Evolutionary conservation across 2,888 invertebrate species (phyloP).

Genomic region (Stenolophus ochropezus): DNA sequence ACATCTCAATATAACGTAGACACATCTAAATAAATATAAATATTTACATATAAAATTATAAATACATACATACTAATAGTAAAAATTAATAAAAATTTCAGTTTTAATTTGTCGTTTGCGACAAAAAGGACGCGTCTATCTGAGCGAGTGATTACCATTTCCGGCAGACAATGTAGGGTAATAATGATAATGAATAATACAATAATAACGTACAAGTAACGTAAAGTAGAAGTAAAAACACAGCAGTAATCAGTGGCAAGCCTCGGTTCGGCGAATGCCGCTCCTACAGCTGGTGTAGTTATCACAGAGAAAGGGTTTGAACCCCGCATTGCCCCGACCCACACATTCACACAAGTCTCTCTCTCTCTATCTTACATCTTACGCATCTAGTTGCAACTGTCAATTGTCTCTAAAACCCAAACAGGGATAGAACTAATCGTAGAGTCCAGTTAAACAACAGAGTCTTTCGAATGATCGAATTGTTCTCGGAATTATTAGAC

Average conservation of each 20-base stretch:
- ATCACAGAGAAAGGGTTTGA: slow-evolving; percentile 70
- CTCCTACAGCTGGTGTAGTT: slow-evolving; percentile 71
- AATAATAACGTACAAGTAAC: slow-evolving; percentile 66
- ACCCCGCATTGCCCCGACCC: slow-evolving; percentile 73
- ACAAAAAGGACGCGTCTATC: slow-evolving; percentile 15
- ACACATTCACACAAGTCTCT: slow-evolving; percentile 63
- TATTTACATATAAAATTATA: slow-evolving; percentile 45
- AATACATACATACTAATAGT: slow-evolving; percentile 49
- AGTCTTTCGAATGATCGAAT: slow-evolving; percentile 42
- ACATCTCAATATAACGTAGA: background rate
- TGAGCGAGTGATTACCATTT: slow-evolving; percentile 30
- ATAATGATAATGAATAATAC: slow-evolving; percentile 61
- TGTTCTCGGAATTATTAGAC: slow-evolving; percentile 65
- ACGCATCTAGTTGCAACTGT: slow-evolving; percentile 33
- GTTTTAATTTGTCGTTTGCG: slow-evolving; percentile 38
- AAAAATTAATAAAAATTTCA: slow-evolving; percentile 28
- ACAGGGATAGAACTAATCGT: slow-evolving; percentile 31
- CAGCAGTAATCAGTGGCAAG: slow-evolving; percentile 69
- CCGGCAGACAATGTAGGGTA: slow-evolving; percentile 20
- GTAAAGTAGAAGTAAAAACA: slow-evolving; percentile 67
- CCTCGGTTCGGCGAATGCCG: slow-evolving; percentile 66
- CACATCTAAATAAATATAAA: slow-evolving; percentile 27
- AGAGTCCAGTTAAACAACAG: slow-evolving; percentile 42
- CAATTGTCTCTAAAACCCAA: slow-evolving; percentile 42
- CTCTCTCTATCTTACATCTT: slow-evolving; percentile 48